phyloP scores from a whole-genome alignment of 2,888 invertebrate species.

The Callosobruchus maculatus region DNA sequence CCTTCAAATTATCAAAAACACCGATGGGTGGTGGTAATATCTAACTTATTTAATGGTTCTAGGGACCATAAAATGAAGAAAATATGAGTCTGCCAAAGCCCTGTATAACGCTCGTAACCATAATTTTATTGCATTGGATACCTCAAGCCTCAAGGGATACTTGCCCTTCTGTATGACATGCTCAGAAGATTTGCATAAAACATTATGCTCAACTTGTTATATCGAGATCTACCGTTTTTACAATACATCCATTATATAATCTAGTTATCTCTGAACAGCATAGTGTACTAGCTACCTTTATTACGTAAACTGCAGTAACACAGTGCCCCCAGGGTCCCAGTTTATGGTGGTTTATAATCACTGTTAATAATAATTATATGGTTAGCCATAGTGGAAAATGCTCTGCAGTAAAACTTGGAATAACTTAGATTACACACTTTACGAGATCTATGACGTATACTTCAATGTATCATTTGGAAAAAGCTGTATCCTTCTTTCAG shows the following conservation, averaged over 20 bases:
- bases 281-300: not conserved
- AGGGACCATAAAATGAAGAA: too few species aligned
- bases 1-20: too few species aligned
- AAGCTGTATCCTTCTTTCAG: not conserved
- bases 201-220: not conserved
- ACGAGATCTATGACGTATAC: not conserved
- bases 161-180: not conserved
- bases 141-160: not conserved
- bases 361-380: not conserved
- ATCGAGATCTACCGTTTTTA: not conserved
- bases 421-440: not conserved
- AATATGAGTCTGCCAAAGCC: not conserved
- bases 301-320: not conserved
- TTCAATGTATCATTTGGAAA: not conserved
- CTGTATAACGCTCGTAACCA: not conserved
- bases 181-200: not conserved
- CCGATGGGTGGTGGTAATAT: too few species aligned
- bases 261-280: not conserved
- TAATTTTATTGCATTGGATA: not conserved
- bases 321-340: not conserved
- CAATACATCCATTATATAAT: not conserved
- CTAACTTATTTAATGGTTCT: too few species aligned
- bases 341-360: not conserved
- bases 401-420: not conserved
- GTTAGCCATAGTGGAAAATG: not conserved